Conservation (phyloP, 64 coral and sea anemone genomes). For the Dendronephthya gigantea region DNA sequence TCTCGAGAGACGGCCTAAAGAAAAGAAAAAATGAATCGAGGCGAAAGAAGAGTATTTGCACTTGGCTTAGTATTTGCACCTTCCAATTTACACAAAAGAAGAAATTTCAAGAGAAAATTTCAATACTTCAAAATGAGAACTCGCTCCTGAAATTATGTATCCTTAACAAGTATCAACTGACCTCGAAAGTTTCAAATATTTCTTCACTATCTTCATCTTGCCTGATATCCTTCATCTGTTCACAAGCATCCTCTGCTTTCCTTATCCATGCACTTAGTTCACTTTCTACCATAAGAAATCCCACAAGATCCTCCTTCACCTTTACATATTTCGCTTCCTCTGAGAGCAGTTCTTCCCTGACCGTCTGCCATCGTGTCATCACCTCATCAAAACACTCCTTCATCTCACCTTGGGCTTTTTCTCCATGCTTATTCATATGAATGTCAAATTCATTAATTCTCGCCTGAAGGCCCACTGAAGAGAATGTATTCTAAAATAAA, state of each 20-base stretch:
- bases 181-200: neutral
- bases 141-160: no score
- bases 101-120: no score
- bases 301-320: neutral
- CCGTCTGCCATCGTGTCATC: neutral
- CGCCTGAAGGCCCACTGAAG: neutral
- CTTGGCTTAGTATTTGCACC: no score
- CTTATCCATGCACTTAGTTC: neutral
- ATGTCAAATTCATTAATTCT: neutral
- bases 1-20: neutral
- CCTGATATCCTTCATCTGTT: neutral
- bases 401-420: neutral
- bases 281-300: neutral
- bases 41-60: no score
- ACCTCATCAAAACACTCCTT: neutral
- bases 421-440: neutral
- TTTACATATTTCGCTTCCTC: neutral
- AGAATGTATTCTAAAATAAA: neutral
- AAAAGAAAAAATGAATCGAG: neutral
- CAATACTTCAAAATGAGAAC: no score
- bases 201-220: neutral
- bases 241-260: neutral
- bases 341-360: neutral
- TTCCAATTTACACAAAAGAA: no score
- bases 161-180: no score